phyloP scores from a whole-genome alignment of 2,888 invertebrate species.

The Spisula subtruncata region DNA sequence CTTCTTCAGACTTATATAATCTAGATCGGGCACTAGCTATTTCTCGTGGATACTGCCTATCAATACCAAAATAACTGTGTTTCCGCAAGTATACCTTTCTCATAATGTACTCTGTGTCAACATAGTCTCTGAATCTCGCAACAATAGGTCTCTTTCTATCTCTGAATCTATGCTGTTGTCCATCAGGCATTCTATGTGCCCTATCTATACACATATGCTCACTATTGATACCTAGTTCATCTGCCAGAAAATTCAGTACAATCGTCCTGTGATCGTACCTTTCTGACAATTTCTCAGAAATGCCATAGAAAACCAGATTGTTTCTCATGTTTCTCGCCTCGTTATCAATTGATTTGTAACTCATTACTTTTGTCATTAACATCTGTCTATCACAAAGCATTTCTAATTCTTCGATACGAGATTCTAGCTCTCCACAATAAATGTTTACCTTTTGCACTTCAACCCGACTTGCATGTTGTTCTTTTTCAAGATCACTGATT shows the following conservation, averaged over 20 bases:
- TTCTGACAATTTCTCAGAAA: not conserved
- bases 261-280: not conserved
- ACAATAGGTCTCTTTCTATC: conserved; percentile 47
- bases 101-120: conserved; percentile 45
- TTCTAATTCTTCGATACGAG: too few relatives aligned
- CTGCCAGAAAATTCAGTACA: not conserved
- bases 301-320: not conserved
- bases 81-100: conserved; percentile 39
- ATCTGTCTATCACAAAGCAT: too few relatives aligned
- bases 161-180: not conserved
- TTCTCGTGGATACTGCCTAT: conserved; percentile 54
- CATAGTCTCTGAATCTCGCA: conserved; percentile 48
- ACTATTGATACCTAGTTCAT: not conserved
- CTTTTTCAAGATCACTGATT: too few relatives aligned
- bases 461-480: too few relatives aligned
- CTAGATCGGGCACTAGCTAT: conserved; percentile 32
- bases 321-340: conserved; percentile 46
- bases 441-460: too few relatives aligned
- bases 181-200: not conserved
- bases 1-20: conserved; percentile 40
- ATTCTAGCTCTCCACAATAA: too few relatives aligned
- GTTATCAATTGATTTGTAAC: conserved; percentile 26
- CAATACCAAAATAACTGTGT: conserved; percentile 40
- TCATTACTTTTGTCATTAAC: too few relatives aligned
- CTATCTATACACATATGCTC: not conserved